A percentile compares a stretch with the other conserved stretches of the same genome.
phyloP scores from a whole-genome alignment of 2,888 invertebrate genomes.

The Lycaena phlaeas region DNA sequence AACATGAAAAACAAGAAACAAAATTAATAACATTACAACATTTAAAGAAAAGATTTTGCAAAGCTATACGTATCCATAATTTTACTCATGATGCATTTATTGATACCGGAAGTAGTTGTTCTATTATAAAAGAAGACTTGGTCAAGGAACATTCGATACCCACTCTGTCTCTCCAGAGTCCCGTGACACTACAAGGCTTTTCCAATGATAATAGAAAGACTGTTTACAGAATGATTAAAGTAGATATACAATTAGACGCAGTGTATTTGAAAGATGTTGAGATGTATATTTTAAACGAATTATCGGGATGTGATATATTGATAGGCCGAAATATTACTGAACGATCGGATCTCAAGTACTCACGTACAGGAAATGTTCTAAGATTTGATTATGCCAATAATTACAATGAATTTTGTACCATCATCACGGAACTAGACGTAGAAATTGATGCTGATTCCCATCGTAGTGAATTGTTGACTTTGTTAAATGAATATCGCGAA shows the following conservation, averaged over 20 bases:
- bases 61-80: too few relatives aligned
- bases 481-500: background rate
- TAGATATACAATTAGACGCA: background rate
- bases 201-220: background rate
- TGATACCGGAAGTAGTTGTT: slow-evolving; percentile 4
- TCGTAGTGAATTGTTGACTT: background rate
- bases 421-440: background rate
- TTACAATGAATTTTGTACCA: background rate
- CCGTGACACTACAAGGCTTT: background rate
- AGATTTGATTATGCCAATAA: background rate
- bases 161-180: background rate
- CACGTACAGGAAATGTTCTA: background rate
- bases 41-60: too few relatives aligned
- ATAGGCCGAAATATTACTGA: slow-evolving; percentile 14
- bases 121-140: background rate
- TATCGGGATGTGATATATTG: slow-evolving; percentile 16
- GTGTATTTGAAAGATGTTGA: too few relatives aligned
- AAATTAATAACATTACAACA: too few relatives aligned
- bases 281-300: background rate
- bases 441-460: background rate
- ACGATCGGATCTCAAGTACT: background rate
- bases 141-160: background rate
- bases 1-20: too few relatives aligned
- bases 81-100: too few relatives aligned
- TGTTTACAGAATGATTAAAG: background rate